phyloP scores from a whole-genome alignment of 2,797 vertebrate genomes.

The Echeneis naucrates region DNA sequence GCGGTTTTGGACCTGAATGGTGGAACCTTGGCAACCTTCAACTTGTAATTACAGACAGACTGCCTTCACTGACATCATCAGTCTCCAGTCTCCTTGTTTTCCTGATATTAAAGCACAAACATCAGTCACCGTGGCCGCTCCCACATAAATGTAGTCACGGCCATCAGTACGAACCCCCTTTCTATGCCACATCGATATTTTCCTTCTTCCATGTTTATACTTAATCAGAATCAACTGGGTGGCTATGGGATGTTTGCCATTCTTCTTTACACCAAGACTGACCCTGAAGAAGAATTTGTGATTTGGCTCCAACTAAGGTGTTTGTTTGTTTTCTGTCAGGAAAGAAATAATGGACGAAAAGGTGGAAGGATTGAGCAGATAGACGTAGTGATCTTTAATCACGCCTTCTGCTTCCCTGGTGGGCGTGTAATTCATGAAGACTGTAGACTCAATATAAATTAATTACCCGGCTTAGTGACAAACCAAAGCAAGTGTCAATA shows the following conservation, averaged over 20 bases:
- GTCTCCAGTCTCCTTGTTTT: too few species aligned
- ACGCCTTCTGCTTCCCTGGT: slow-evolving; percentile 47
- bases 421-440: slow-evolving; percentile 62
- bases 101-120: too few species aligned
- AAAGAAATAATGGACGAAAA: slow-evolving; percentile 9
- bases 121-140: too few species aligned
- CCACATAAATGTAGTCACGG: too few species aligned
- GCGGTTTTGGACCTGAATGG: too few species aligned
- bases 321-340: background rate
- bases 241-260: background rate
- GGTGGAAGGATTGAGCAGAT: slow-evolving; percentile 18
- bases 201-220: too few species aligned
- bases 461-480: slow-evolving; percentile 57
- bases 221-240: too few species aligned
- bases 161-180: too few species aligned
- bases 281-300: background rate
- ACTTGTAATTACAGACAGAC: too few species aligned
- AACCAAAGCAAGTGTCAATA: slow-evolving; percentile 67
- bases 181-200: too few species aligned
- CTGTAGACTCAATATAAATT: slow-evolving; percentile 42
- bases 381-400: slow-evolving; percentile 38
- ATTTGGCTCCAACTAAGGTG: background rate
- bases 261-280: background rate
- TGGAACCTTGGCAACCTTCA: too few species aligned
- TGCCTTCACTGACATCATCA: too few species aligned